Evolutionary conservation across 2,797 vertebrate genomes (phyloP), one percentile per base, ranked within the genome.

Genomic region (Rhinatrema bivittatum): DNA sequence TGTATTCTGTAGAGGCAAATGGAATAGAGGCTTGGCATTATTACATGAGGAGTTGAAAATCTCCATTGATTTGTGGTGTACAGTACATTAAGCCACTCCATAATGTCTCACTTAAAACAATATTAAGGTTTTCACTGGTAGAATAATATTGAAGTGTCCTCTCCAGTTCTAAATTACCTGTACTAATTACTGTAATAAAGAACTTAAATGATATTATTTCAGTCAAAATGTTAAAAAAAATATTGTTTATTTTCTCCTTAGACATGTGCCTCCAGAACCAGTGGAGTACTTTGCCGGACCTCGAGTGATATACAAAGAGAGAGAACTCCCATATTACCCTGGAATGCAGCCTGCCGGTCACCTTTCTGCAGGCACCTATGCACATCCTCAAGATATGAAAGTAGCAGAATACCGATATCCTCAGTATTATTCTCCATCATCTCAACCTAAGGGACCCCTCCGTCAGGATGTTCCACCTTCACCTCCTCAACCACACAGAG

Each of bases 401-500:
- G 62, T 64, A 9, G 49, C 76, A 31, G 90, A 93, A 33, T 70
- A 86, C 38, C 76, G 84, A 27, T 87, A 84, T 38, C 74, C 88
- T 3, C 87, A 86, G 10, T 92, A 87, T 61, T 91, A 89, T 52
- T 71, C 86, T 16, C 73, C 63, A 5, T 21, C 54, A 3, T 65
- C 72, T 48, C 91, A 81, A 42, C 72, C 90, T 39, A 93, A 93
- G 69, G 92, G 92, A 43, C 93, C 94, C 5, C 55, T 93, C 52
- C 81, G 93, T 9, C 95, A 98, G 68, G 95, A 98, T 0, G 91
- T 98, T 11, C 95, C 95, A 0, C 95, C 95, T 2, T 98, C 94
- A 7, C 95, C 93, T 7, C 89, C 90, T 13, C 84, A 85, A 39
- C 74, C 82, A 9, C 86, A 88, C 10, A 79, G 88, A 29, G 78